phyloP scores from a whole-genome alignment of 2,888 invertebrate species.

The Drosophila prolongata region DNA sequence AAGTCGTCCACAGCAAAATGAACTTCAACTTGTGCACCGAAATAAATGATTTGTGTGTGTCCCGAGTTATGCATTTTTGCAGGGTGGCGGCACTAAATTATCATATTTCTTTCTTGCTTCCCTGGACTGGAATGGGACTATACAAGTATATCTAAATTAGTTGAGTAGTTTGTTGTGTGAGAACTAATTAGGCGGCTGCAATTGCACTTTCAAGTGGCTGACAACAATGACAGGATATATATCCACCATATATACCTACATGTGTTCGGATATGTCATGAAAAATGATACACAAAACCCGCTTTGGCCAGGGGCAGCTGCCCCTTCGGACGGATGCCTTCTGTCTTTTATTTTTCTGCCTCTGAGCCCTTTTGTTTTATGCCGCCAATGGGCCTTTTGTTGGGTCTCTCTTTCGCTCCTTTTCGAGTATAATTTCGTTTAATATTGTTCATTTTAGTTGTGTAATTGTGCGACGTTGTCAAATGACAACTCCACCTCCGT shows the following conservation, averaged over 20 bases:
- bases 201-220: conserved; percentile 75
- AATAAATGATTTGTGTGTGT: conserved; percentile 68
- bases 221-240: conserved; percentile 62
- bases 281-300: conserved; percentile 76
- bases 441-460: conserved; percentile 78
- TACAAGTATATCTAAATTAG: conserved; percentile 26
- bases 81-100: conserved; percentile 75
- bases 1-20: conserved; percentile 57
- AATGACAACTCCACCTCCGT: conserved; percentile 48
- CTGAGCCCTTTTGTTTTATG: conserved; percentile 79
- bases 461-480: conserved; percentile 71
- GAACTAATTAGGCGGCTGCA: conserved; percentile 71
- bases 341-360: conserved; percentile 66
- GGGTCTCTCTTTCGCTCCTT: conserved; percentile 35
- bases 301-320: conserved; percentile 60
- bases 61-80: conserved; percentile 43
- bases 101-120: conserved; percentile 38
- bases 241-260: neutral
- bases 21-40: conserved; percentile 42
- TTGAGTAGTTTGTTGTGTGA: conserved; percentile 37
- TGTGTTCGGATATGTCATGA: conserved; percentile 62
- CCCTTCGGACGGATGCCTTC: conserved; percentile 36
- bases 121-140: neutral
- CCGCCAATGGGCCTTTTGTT: conserved; percentile 72
- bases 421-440: conserved; percentile 71